Percentiles rank a stretch among this genome's conserved stretches.
These are phyloP conservation scores for Scolopax rusticola DNA, from an alignment of 2,797 vertebrate species.

Conservation along the genomic window DNA sequence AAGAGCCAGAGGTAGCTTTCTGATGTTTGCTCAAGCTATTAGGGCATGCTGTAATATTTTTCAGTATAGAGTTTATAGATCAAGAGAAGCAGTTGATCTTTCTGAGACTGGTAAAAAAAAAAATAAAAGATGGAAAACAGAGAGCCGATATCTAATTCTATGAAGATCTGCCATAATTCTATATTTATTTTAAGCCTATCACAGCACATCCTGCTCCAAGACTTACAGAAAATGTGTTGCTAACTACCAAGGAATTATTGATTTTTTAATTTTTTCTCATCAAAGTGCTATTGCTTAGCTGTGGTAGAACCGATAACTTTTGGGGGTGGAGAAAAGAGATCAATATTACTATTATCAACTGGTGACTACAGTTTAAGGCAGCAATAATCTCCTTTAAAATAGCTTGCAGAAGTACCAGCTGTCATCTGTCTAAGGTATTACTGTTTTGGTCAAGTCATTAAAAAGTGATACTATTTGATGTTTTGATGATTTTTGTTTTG, in stretches of 20 bases:
- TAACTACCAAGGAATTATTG: conserved; percentile 66
- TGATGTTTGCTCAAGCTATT: background rate
- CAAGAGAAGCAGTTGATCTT: background rate
- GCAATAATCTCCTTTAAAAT: conserved; percentile 55
- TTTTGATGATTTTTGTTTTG: background rate
- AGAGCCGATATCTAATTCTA: conserved; percentile 9
- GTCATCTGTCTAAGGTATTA: conserved; percentile 7
- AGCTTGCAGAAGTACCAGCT: conserved; percentile 1
- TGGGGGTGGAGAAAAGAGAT: background rate
- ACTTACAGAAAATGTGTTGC: conserved; percentile 57
- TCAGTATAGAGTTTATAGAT: background rate
- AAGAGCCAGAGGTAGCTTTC: conserved; percentile 11
- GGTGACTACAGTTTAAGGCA: conserved; percentile 65
- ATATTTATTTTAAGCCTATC: conserved; percentile 46
- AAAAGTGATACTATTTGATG: background rate
- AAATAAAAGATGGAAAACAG: background rate
- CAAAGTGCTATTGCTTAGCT: conserved; percentile 33
- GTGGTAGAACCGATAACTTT: conserved; percentile 38
- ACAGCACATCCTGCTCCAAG: conserved; percentile 56
- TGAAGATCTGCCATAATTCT: conserved; percentile 48
- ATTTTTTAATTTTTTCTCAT: conserved; percentile 21
- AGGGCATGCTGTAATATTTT: background rate
- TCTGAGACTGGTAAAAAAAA: background rate
- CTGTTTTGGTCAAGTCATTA: background rate
- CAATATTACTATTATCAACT: conserved; percentile 71